A percentile compares a stretch with the other conserved stretches of the same genome.
phyloP scores from a whole-genome alignment of 2,888 invertebrate species.

The Carpatolechia fugitivella region DNA sequence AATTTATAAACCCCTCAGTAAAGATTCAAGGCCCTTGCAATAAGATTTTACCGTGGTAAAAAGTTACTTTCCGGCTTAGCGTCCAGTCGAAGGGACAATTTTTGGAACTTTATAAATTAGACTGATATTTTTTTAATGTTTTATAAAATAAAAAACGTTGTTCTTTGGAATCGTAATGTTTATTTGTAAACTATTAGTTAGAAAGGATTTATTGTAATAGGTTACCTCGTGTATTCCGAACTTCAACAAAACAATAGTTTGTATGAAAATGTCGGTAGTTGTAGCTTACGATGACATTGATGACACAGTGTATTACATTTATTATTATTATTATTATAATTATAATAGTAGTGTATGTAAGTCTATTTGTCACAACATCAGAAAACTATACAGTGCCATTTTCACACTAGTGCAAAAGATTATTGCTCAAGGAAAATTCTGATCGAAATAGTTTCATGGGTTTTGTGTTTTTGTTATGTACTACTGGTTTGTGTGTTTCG shows the following conservation, averaged over 20 bases:
- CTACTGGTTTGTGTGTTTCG: too few species aligned
- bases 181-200: constrained; percentile 16
- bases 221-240: constrained; percentile 18
- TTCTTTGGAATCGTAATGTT: constrained; percentile 22
- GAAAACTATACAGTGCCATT: constrained; percentile 4
- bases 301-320: not conserved
- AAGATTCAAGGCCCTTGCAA: too few species aligned
- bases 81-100: too few species aligned
- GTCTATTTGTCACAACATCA: constrained; percentile 10
- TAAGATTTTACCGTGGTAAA: too few species aligned
- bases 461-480: too few species aligned
- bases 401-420: constrained; percentile 2
- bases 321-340: not conserved
- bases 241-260: constrained; percentile 11
- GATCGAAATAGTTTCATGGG: too few species aligned
- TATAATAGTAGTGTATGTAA: not conserved
- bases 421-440: not conserved
- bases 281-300: not conserved
- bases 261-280: constrained; percentile 4
- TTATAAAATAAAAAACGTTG: constrained; percentile 12
- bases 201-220: constrained; percentile 16
- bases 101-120: too few species aligned
- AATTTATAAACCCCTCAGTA: too few species aligned
- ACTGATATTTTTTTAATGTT: too few species aligned
- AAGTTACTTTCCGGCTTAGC: too few species aligned